Percentiles rank a stretch among this genome's conserved stretches.
phyloP scores from a whole-genome alignment of 2,113 vertebrate genomes.

The Neogobius melanostomus region DNA sequence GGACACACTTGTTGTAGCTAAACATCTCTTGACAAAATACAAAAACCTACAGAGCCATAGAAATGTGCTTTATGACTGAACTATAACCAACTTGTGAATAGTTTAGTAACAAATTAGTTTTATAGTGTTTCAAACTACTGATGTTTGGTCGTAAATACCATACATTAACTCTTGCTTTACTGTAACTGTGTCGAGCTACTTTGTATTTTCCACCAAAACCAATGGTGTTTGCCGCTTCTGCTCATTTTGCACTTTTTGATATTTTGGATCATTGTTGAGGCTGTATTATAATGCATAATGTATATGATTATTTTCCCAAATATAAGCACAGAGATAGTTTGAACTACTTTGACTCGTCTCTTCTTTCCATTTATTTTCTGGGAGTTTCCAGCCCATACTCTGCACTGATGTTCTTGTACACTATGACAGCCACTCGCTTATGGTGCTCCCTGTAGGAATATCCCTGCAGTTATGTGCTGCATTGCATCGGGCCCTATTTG shows the following conservation, averaged over 20 bases:
- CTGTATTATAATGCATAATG: slow-evolving; percentile 49
- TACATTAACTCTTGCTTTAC: background rate
- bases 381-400: background rate
- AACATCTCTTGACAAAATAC: background rate
- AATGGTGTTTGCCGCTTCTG: slow-evolving; percentile 48
- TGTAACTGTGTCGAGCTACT: slow-evolving; percentile 13
- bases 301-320: slow-evolving; percentile 62
- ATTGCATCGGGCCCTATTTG: too few relatives aligned
- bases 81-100: background rate
- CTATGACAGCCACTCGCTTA: too few relatives aligned
- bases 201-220: slow-evolving; percentile 13
- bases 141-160: background rate
- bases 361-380: slow-evolving; percentile 8
- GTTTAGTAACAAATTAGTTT: slow-evolving; percentile 1
- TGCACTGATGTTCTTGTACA: too few relatives aligned
- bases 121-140: background rate
- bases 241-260: slow-evolving; percentile 54
- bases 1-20: background rate
- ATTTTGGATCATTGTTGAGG: slow-evolving; percentile 36
- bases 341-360: slow-evolving; percentile 31
- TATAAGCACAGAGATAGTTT: slow-evolving; percentile 61
- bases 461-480: too few relatives aligned
- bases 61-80: background rate
- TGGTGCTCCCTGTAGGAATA: too few relatives aligned
- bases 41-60: background rate